A percentile compares a stretch with the other conserved stretches of the same genome.
These are phyloP conservation scores for Epirrita christyi DNA, from an alignment of 2,888 invertebrate genomes.

Conservation along the genomic window DNA sequence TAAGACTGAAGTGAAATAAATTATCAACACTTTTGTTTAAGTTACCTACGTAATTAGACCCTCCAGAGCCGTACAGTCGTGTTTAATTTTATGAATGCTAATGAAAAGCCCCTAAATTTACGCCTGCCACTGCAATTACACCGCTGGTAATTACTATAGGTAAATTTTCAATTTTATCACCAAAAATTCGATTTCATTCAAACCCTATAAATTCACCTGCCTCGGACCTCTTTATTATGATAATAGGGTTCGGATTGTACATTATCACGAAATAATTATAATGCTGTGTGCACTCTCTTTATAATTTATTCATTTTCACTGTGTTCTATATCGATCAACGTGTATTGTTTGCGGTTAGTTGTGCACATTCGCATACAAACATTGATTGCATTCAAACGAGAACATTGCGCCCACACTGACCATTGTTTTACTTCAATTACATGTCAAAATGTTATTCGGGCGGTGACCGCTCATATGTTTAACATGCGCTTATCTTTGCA, in stretches of 20 bases:
- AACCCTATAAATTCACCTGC: conserved; percentile 38
- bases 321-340: conserved; percentile 66
- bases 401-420: conserved; percentile 42
- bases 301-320: conserved; percentile 71
- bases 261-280: conserved; percentile 62
- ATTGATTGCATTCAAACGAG: conserved; percentile 56
- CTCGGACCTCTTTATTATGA: conserved; percentile 44
- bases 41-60: conserved; percentile 50
- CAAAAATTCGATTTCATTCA: conserved; percentile 33
- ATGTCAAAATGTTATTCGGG: conserved; percentile 36
- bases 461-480: conserved; percentile 17
- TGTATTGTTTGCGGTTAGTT: conserved; percentile 59
- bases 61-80: conserved; percentile 26
- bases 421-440: conserved; percentile 49
- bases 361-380: conserved; percentile 51
- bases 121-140: conserved; percentile 43
- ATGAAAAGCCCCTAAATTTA: conserved; percentile 46
- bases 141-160: conserved; percentile 31
- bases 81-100: conserved; percentile 43
- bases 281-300: conserved; percentile 50
- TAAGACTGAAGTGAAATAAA: conserved; percentile 44
- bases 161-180: conserved; percentile 39
- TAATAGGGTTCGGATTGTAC: conserved; percentile 48
- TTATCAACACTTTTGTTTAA: conserved; percentile 49
- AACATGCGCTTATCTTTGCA: conserved; percentile 79